Base-by-base conservation (phyloP, 2,797 vertebrate species). In the Crenichthys baileyi region DNA sequence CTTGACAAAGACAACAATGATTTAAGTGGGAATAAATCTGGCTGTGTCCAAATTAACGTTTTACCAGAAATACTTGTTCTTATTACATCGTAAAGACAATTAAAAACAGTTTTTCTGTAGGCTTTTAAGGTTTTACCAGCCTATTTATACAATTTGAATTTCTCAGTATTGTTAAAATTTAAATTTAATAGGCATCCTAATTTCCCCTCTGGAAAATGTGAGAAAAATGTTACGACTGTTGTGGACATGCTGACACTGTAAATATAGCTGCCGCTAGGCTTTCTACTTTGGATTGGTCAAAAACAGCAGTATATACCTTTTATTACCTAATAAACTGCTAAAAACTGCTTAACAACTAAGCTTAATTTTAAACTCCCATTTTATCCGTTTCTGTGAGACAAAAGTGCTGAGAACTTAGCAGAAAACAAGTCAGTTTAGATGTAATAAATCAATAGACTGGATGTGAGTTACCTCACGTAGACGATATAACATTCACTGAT, bases 401-500 rank as follows among this genome's bases (percentile, higher is more conserved):
- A 79, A 26, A 81, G 76, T 50, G 53, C 70, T 36, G 22, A 76
- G 67, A 70, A 82, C 79, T 77, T 41, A 77, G 63, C 58, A 84
- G 72, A 13, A 77, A 80, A 50, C 39, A 72, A 83, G 82, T 80
- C 41, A 31, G 0, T 24, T 72, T 78, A 80, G 72, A 75, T 46
- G 75, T 44, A 76, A 81, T 82, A 80, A 75, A 84, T 48, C 77
- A 70, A 81, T 72, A 81, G 24, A 80, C 70, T 70, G 31, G 55
- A 82, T 84, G 78, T 87, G 80, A 86, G 80, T 75, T 78, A 80
- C 60, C 56, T 85, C 2, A 1, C 41, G 68, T 84, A 46, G 4
- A 73, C 78, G 86, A 70, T 83, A 82, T 75, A 87, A 75, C 70
- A 71, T 82, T 80, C 77, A 83, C 80, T 50, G 44, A 70, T 74